Evolutionary conservation across 2,797 vertebrate genomes (phyloP), one percentile per base, ranked within the genome.

Genomic region (Lophotriccus pileatus): DNA sequence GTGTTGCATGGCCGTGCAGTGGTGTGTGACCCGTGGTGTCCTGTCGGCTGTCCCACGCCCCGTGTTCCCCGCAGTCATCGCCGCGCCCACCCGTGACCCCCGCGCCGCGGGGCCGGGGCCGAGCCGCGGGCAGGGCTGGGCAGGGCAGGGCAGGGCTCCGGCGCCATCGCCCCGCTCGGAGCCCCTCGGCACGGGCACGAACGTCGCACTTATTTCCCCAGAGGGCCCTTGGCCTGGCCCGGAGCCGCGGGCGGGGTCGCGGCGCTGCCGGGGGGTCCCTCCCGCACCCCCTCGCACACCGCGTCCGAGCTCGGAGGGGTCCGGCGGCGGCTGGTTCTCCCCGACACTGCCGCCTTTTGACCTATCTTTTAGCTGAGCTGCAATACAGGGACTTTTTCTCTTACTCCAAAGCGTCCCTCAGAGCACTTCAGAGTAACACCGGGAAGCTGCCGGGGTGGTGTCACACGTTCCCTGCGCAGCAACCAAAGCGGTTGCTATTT

Each of bases 401-500:
- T 86, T 28, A 72, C 80, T 94, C 80, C 59, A 10, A 28, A 93
- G 82, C 5, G 18, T 10, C 58, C 90, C 94, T 90, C 58, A 2
- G 3, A 79, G 84, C 19, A n/a, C 74, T 78, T 7, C 41, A 28
- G 85, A 67, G 88, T 41, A 69, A 80, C 82, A 4, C 16, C 0
- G 8, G 67, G 60, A 55, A 9, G 81, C 53, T 81, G 74, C 87
- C 9, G 78, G 64, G 44, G 49, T 19, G 73, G 60, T 50, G 88
- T 67, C 95, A 69, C 20, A 32, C 12, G 52, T 50, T 87, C 72
- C 84, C 69, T 10, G 70, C 19, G 34, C 5, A 49, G 84, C 66
- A 43, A 53, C 58, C 74, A 19, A n/a, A 92, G 59, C 5, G 5
- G 10, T 32, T 81, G 73, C 94, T 96, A 93, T 93, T 95, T 90